phyloP scores from a whole-genome alignment of 1,140 invertebrate genomes.

The Drosophila kikkawai region DNA sequence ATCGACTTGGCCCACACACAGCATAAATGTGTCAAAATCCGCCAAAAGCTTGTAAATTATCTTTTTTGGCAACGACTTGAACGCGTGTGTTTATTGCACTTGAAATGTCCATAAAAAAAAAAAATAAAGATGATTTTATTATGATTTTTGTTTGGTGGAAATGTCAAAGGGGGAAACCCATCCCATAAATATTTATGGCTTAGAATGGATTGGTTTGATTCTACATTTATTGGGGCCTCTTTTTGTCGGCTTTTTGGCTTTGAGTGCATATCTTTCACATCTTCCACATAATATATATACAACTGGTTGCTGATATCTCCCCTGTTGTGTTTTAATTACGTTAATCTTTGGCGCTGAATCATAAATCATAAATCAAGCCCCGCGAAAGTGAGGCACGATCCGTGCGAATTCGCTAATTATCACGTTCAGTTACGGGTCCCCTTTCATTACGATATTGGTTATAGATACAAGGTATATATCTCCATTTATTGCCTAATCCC shows the following conservation, averaged over 20 bases:
- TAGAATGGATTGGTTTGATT: constrained; percentile 28
- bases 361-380: constrained; percentile 59
- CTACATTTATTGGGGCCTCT: constrained; percentile 3
- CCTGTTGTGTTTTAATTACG: constrained; percentile 52
- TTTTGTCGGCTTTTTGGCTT: constrained; percentile 31
- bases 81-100: constrained; percentile 38
- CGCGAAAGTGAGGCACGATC: constrained; percentile 39
- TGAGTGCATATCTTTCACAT: constrained; percentile 31
- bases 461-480: constrained; percentile 1
- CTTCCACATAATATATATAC: constrained; percentile 20
- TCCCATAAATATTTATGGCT: constrained; percentile 42
- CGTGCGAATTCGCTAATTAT: constrained; percentile 73
- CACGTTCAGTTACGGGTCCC: constrained; percentile 49
- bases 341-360: constrained; percentile 38
- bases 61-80: constrained; percentile 19
- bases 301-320: constrained; percentile 39
- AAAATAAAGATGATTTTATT: constrained; percentile 8
- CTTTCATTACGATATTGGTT: constrained; percentile 40
- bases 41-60: constrained; percentile 39
- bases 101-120: constrained; percentile 32
- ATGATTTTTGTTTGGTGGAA: constrained; percentile 26
- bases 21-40: constrained; percentile 41
- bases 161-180: constrained; percentile 46
- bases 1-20: constrained; percentile 62
- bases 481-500: constrained; percentile 47